Conservation (phyloP, 30 jellyfish, hydroid and myxozoan genomes). For the Turritopsis rubra region DNA sequence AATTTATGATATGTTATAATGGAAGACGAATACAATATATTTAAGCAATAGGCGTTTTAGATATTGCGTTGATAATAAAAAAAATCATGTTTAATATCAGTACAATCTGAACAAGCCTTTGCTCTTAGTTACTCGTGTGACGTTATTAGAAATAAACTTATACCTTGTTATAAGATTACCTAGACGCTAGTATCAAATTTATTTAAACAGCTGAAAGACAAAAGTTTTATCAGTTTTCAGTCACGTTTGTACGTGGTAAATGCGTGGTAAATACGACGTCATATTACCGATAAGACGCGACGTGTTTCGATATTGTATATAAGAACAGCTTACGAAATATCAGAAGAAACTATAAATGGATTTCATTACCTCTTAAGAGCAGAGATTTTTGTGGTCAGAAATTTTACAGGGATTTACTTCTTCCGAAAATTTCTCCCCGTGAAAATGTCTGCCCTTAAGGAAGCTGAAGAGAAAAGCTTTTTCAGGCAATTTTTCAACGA, state of each 20-base stretch:
- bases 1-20: no score
- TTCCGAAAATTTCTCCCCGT: no score
- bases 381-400: no score
- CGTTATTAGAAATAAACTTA: background rate
- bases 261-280: background rate
- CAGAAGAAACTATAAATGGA: no score
- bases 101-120: background rate
- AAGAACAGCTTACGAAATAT: no score
- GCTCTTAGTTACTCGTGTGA: background rate
- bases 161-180: background rate
- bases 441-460: no score
- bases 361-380: no score
- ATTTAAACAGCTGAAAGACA: background rate
- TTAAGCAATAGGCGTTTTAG: background rate
- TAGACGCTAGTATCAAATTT: background rate
- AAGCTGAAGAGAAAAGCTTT: no score
- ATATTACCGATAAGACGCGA: background rate
- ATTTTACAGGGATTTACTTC: no score
- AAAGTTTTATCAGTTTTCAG: background rate
- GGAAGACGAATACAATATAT: background rate
- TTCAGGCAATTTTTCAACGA: no score
- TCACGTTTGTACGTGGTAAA: no score
- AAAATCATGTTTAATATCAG: background rate
- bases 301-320: no score
- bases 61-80: background rate